Percentiles rank a stretch among this genome's conserved stretches.
phyloP scores from a whole-genome alignment of 1,140 invertebrate genomes.

The Daktulosphaira vitifoliae region DNA sequence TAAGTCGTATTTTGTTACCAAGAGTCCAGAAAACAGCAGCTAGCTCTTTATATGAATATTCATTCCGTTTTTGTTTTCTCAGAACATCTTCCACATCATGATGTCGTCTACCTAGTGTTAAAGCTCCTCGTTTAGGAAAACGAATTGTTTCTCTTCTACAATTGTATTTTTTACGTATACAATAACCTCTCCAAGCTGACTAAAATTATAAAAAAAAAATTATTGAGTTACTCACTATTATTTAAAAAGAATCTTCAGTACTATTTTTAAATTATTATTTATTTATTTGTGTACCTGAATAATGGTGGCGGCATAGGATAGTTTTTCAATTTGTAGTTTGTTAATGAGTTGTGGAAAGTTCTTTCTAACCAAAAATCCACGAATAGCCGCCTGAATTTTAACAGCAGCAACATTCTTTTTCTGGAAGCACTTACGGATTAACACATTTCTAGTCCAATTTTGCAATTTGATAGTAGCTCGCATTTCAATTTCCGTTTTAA shows the following conservation, averaged over 20 bases:
- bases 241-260: not conserved
- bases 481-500: too few species aligned
- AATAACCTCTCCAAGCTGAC: constrained; percentile 55
- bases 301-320: not conserved
- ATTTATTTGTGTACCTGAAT: constrained; percentile 6
- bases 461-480: too few species aligned
- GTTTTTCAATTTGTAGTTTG: not conserved
- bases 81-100: not conserved
- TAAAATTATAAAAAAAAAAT: constrained; percentile 39
- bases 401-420: not conserved
- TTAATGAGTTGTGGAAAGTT: not conserved
- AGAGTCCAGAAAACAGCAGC: constrained; percentile 2
- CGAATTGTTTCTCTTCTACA: constrained; percentile 33
- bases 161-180: constrained; percentile 42
- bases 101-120: constrained; percentile 37
- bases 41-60: constrained; percentile 9
- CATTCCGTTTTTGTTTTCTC: constrained; percentile 12
- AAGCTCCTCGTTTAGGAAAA: not conserved
- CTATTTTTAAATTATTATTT: not conserved
- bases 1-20: not conserved
- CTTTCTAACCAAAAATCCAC: constrained; percentile 2
- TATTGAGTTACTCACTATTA: not conserved
- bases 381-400: constrained; percentile 4
- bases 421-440: constrained; percentile 2
- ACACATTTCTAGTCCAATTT: too few species aligned